Conservation (phyloP, 2,888 invertebrate species). For the Standfussiana lucernea region DNA sequence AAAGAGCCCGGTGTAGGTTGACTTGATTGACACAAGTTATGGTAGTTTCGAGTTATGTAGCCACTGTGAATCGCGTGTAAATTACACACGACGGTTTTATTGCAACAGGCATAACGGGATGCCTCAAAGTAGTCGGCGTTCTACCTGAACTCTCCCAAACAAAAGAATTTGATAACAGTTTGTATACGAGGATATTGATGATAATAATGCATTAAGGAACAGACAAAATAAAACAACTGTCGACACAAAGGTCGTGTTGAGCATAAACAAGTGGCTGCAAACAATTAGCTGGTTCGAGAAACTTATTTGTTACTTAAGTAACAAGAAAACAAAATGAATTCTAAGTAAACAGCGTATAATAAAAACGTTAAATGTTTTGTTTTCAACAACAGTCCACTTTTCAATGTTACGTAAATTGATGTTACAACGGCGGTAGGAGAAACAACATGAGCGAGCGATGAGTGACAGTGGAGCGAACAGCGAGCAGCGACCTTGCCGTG, state of each 20-base stretch:
- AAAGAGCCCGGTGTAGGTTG: constrained; percentile 58
- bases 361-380: constrained; percentile 31
- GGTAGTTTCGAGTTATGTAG: constrained; percentile 51
- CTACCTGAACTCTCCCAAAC: background rate
- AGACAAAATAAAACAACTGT: background rate
- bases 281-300: constrained; percentile 36
- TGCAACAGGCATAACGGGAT: constrained; percentile 24
- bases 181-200: constrained; percentile 9
- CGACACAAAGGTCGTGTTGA: constrained; percentile 13
- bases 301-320: constrained; percentile 29
- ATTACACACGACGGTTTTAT: constrained; percentile 45
- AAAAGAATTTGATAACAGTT: background rate
- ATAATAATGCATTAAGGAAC: constrained; percentile 13
- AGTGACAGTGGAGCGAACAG: constrained; percentile 71
- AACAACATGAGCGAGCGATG: constrained; percentile 66
- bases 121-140: constrained; percentile 7
- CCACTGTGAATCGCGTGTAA: constrained; percentile 38
- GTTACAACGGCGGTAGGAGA: constrained; percentile 50
- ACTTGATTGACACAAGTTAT: constrained; percentile 64
- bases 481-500: constrained; percentile 78
- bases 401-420: constrained; percentile 60
- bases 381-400: constrained; percentile 48
- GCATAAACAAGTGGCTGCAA: constrained; percentile 11
- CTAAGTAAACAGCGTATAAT: constrained; percentile 25
- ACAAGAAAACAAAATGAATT: constrained; percentile 31